These are phyloP conservation scores for Nymphalis io DNA, from an alignment of 1,140 invertebrate genomes.

Conservation along the genomic window DNA sequence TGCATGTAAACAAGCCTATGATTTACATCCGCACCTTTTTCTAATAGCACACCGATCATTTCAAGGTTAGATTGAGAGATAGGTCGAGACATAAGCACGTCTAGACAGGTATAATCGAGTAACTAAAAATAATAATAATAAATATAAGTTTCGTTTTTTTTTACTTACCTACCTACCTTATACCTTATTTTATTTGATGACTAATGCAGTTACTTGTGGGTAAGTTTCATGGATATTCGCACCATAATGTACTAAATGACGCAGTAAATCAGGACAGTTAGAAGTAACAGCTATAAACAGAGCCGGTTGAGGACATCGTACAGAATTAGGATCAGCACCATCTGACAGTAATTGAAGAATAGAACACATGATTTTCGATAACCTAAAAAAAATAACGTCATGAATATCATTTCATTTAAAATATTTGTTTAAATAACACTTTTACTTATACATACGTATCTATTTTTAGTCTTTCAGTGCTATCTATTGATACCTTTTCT, in stretches of 20 bases:
- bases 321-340: conserved; percentile 72
- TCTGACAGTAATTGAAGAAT: conserved; percentile 68
- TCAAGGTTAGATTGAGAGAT: conserved; percentile 58
- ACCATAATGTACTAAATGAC: conserved; percentile 58
- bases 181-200: conserved; percentile 6
- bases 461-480: conserved; percentile 43
- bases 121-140: conserved; percentile 43
- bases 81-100: conserved; percentile 64
- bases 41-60: conserved; percentile 62
- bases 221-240: conserved; percentile 69
- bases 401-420: not conserved
- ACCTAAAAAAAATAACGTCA: conserved; percentile 1
- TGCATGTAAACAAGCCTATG: conserved; percentile 40
- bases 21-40: conserved; percentile 66
- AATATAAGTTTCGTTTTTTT: not conserved
- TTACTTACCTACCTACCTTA: not conserved
- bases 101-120: conserved; percentile 63
- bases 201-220: conserved; percentile 44
- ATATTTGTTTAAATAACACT: not conserved
- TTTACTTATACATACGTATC: conserved; percentile 49
- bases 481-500: conserved; percentile 43
- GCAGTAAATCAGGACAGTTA: conserved; percentile 60
- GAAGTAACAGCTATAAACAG: conserved; percentile 69
- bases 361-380: conserved; percentile 18
- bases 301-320: conserved; percentile 72